Percentiles rank a stretch among this genome's conserved stretches.
Evolutionary conservation across 2,888 invertebrate species (phyloP).

Genomic region (Rotaria socialis): DNA sequence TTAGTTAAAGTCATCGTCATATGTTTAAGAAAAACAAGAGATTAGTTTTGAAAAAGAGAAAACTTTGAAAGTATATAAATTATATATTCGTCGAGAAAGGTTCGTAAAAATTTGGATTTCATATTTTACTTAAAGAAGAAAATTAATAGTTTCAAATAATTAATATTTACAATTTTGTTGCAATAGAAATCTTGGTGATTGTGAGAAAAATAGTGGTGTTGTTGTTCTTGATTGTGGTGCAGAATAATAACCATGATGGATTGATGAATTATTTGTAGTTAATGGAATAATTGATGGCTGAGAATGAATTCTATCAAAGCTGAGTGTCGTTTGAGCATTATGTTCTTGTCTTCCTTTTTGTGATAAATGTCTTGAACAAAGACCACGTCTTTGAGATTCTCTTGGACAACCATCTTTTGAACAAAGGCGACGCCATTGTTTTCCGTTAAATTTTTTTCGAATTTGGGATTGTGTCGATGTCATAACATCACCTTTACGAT

Average conservation of each 20-base stretch:
- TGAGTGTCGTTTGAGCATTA: constrained; percentile 1
- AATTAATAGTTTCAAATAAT: too few relatives aligned
- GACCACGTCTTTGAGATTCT: constrained; percentile 46
- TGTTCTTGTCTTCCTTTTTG: constrained; percentile 40
- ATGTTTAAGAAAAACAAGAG: too few relatives aligned
- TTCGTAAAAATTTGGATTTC: too few relatives aligned
- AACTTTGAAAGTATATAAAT: too few relatives aligned
- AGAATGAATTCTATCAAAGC: constrained; percentile 7
- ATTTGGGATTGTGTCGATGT: constrained; percentile 36
- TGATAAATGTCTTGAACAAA: constrained; percentile 46
- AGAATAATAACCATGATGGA: not conserved
- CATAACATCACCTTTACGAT: constrained; percentile 45
- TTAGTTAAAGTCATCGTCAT: too few relatives aligned
- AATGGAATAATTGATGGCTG: constrained; percentile 1
- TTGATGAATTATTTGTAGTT: not conserved
- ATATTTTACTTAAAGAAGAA: too few relatives aligned
- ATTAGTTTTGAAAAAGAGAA: too few relatives aligned
- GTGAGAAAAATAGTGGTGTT: not conserved
- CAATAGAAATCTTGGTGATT: not conserved
- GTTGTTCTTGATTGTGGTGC: constrained; percentile 32
- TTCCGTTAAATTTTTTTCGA: constrained; percentile 47
- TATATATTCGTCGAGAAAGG: too few relatives aligned
- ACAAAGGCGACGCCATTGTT: constrained; percentile 47
- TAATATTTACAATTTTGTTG: not conserved
- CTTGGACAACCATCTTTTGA: constrained; percentile 46